Conservation (phyloP, 2,113 vertebrate genomes). For the Hippopotamus amphibius region DNA sequence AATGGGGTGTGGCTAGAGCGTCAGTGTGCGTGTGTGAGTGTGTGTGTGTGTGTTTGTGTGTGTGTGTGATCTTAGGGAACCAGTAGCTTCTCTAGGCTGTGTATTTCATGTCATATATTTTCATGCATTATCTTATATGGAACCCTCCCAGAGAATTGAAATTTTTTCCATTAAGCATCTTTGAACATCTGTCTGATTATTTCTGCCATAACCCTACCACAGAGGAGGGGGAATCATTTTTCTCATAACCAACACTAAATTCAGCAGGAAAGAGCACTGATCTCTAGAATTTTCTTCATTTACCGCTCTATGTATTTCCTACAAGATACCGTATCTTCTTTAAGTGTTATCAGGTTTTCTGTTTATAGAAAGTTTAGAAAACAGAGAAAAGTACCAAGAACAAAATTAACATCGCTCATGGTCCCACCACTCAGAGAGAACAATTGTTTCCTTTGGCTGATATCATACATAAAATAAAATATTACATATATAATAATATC, state of each 20-base stretch:
- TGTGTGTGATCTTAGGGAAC: neutral
- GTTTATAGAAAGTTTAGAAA: neutral
- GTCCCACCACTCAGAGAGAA: neutral
- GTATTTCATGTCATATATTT: neutral
- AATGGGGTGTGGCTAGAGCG: neutral
- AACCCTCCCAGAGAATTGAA: neutral
- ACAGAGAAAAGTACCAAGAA: neutral
- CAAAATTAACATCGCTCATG: neutral
- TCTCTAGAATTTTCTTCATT: neutral
- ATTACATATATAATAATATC: neutral
- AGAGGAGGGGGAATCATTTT: neutral
- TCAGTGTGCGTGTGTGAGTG: rapidly evolving
- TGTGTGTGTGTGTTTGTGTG: neutral
- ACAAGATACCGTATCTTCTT: neutral
- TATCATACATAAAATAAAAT: neutral
- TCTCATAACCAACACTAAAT: neutral
- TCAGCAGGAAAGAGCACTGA: neutral
- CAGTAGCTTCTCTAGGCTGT: neutral
- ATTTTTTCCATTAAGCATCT: too few species aligned
- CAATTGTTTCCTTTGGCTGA: neutral
- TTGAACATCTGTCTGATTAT: too few species aligned
- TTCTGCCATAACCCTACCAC: neutral
- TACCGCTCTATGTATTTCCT: neutral
- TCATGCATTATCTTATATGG: neutral
- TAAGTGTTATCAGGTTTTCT: neutral